These are phyloP conservation scores for Ailuropoda melanoleuca DNA, from an alignment of 2,113 vertebrate genomes.

Conservation along the genomic window DNA sequence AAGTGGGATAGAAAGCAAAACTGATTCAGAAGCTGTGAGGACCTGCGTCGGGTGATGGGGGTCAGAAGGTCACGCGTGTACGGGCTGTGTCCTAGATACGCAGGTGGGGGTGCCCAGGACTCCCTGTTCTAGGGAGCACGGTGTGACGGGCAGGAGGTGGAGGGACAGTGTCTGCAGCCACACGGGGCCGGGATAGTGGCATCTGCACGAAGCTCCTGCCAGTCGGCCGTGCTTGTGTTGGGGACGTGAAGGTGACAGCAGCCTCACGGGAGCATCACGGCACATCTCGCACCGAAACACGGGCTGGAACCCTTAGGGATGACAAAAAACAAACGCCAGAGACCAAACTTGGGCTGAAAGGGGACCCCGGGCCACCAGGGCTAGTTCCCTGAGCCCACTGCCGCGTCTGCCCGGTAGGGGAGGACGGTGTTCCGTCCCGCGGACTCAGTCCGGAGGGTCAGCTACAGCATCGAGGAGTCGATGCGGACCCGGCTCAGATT, in stretches of 20 bases:
- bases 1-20: background rate
- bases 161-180: accelerated
- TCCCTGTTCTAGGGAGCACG: background rate
- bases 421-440: no score
- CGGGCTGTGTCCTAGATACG: background rate
- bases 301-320: background rate
- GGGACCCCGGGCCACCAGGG: background rate
- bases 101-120: background rate
- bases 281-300: accelerated
- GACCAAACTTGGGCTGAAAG: accelerated
- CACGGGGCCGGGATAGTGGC: background rate
- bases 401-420: no score
- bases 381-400: accelerated
- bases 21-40: background rate
- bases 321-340: accelerated
- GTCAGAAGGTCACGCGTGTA: background rate
- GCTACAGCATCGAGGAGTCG: background rate
- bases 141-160: background rate
- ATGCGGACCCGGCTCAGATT: no score
- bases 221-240: accelerated
- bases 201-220: accelerated
- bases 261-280: accelerated
- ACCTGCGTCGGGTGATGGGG: background rate
- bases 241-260: accelerated
- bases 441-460: no score